Conservation (phyloP, 2,797 vertebrate genomes). For the Eremophila alpestris region DNA sequence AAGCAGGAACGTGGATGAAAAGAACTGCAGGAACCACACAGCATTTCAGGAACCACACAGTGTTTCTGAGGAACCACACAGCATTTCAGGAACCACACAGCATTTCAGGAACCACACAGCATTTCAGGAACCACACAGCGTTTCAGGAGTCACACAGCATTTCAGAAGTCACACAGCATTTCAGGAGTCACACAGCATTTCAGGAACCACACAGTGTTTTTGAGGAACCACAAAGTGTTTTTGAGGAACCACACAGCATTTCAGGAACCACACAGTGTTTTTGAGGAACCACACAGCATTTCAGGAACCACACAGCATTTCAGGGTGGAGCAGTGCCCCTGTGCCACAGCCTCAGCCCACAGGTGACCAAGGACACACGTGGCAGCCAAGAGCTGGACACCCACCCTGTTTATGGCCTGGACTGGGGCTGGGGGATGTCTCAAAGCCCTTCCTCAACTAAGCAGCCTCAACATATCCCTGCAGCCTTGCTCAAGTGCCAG, state of each 20-base stretch:
- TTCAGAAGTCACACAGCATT: background rate
- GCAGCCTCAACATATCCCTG: accelerated
- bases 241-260: background rate
- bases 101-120: background rate
- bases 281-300: background rate
- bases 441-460: background rate
- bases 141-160: background rate
- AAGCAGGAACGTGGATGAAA: accelerated
- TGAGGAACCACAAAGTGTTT: background rate
- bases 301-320: background rate
- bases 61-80: background rate
- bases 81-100: background rate
- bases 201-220: background rate
- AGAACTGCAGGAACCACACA: background rate
- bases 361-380: accelerated
- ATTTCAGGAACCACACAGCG: background rate
- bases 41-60: background rate
- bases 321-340: background rate
- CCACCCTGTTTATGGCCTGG: too few species aligned
- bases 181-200: background rate
- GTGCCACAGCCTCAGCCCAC: background rate
- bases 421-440: background rate
- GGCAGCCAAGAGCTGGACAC: background rate
- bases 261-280: background rate
- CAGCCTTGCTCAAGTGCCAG: background rate